Evolutionary conservation across 2,797 vertebrate species (phyloP), one percentile per base, ranked within the genome.

Genomic region (Coranthus polyacanthus): DNA sequence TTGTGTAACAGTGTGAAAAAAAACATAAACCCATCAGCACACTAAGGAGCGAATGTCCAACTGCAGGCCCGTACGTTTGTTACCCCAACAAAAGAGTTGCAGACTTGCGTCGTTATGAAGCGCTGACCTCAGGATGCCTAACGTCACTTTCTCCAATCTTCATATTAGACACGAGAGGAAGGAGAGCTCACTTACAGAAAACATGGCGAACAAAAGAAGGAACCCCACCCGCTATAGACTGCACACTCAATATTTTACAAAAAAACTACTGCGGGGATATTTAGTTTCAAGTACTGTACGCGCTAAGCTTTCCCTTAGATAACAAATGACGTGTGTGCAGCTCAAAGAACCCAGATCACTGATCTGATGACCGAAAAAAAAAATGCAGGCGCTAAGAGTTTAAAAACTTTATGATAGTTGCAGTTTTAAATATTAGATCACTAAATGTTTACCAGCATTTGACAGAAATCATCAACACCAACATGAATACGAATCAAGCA

Each of bases 201-300:
- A 46, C 32, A 20, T 13, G 16, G 22, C 2, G 6, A 38, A 82
- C 60, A 78, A 75, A 66, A 64, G 73, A 41, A 54, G 60, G 64
- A 80, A 72, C 44, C 58, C 21, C 38, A 3, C 71, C 53, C 39
- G 20, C 38, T 17, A 0, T 2, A 21, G 32, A 3, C 24, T 50
- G 21, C 24, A 36, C n/a, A 17, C 12, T 11, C 8, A 37, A n/a
- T 10, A 32, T 37, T 20, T 39, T 7, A 68, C 32, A 68, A 46
- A 53, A n/a, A 5, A 10, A n/a, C 46, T 8, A 7, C 18, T 10
- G 37, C 5, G 47, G n/a, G n/a, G 24, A 43, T 26, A 12, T 61
- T 61, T 20, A 12, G 32, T 44, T 47, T 41, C 12, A 6, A 44
- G 13, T 39, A 16, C 24, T 20, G 32, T 32, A 44, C 45, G 2